These are phyloP conservation scores for Drosophila cognata DNA, from an alignment of 2,888 invertebrate species.

Conservation along the genomic window DNA sequence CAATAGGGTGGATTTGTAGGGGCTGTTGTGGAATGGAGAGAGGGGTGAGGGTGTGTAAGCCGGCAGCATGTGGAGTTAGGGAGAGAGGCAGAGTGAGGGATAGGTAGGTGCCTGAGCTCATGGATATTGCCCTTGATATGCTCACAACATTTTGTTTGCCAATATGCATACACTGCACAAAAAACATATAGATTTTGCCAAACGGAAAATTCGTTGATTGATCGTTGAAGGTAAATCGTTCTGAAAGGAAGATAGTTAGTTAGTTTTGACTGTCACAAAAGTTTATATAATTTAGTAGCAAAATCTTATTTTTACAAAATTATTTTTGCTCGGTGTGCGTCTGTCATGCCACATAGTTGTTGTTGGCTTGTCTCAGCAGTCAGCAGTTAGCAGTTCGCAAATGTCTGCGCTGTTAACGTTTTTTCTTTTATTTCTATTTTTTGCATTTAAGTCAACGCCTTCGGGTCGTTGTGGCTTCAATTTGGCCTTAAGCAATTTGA, in stretches of 20 bases:
- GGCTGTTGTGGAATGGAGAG: background rate
- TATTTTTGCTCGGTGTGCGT: constrained; percentile 20
- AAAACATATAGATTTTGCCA: background rate
- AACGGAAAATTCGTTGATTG: background rate
- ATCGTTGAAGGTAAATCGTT: no score
- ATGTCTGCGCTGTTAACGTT: constrained; percentile 43
- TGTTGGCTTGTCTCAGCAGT: constrained; percentile 24
- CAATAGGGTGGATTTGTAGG: constrained; percentile 24
- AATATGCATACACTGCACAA: constrained; percentile 50
- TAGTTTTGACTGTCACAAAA: background rate
- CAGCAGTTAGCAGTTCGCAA: constrained; percentile 44
- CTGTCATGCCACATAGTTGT: constrained; percentile 46
- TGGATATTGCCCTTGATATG: constrained; percentile 70
- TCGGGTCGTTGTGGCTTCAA: constrained; percentile 51
- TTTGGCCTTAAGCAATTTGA: constrained; percentile 73
- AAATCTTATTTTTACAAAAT: background rate
- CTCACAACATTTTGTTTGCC: constrained; percentile 64
- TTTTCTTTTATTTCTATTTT: background rate
- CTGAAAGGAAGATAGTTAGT: no score
- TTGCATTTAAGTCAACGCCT: constrained; percentile 42
- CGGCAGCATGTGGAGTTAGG: background rate
- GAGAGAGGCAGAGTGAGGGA: background rate
- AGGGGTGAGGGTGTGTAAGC: constrained; percentile 4
- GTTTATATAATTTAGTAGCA: background rate
- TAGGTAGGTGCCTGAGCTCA: constrained; percentile 38